phyloP scores from a whole-genome alignment of 1,140 invertebrate species.

The Lineus longissimus region DNA sequence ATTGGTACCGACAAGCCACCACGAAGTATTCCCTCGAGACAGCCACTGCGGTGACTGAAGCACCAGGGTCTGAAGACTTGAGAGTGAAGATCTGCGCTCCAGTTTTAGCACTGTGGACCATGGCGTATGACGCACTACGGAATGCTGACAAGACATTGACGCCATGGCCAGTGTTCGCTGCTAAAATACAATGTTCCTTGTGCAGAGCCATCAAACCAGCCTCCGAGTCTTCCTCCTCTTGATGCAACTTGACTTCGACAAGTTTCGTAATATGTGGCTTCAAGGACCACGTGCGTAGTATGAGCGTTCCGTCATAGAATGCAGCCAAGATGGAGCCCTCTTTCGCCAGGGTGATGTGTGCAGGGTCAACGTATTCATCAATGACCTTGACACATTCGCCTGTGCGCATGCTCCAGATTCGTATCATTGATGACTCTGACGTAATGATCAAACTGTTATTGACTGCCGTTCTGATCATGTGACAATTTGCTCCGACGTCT shows the following conservation, averaged over 20 bases:
- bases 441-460: constrained; percentile 36
- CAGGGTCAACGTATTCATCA: constrained; percentile 39
- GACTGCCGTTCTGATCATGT: constrained; percentile 28
- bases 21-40: constrained; percentile 45
- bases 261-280: constrained; percentile 24
- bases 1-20: constrained; percentile 39
- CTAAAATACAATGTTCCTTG: constrained; percentile 37
- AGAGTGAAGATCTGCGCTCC: constrained; percentile 38
- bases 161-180: constrained; percentile 28
- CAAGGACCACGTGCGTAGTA: constrained; percentile 41
- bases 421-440: constrained; percentile 36
- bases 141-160: constrained; percentile 42
- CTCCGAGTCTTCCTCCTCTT: constrained; percentile 21
- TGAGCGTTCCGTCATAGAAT: constrained; percentile 43
- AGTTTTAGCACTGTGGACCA: constrained; percentile 35
- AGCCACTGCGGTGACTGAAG: constrained; percentile 37
- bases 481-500: constrained; percentile 37
- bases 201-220: constrained; percentile 19
- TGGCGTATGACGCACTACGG: constrained; percentile 32
- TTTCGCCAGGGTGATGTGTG: constrained; percentile 32
- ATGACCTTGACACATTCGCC: constrained; percentile 28
- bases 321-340: constrained; percentile 40
- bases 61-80: constrained; percentile 37
- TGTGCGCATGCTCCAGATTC: constrained; percentile 36
- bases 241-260: constrained; percentile 26